These are phyloP conservation scores for Apoderus coryli DNA, from an alignment of 2,888 invertebrate species.

Conservation along the genomic window DNA sequence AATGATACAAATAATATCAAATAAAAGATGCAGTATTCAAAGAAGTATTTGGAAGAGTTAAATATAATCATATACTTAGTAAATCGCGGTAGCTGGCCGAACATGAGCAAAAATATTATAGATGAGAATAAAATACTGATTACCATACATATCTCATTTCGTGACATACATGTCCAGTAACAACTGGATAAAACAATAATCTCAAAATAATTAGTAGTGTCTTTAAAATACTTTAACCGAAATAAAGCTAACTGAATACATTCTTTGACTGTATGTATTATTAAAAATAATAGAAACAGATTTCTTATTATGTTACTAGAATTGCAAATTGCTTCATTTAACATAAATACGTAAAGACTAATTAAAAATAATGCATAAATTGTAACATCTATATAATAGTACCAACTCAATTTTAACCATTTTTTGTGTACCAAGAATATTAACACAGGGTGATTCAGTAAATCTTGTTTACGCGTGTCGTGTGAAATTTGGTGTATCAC, in stretches of 20 bases:
- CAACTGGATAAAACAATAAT: conserved; percentile 13
- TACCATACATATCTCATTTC: conserved; percentile 16
- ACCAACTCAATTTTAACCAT: conserved; percentile 16
- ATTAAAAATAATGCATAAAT: conserved; percentile 16
- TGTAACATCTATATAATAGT: conserved; percentile 16
- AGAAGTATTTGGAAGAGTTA: conserved; percentile 19
- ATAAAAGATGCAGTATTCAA: conserved; percentile 21
- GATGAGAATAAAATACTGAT: conserved; percentile 17
- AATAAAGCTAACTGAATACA: conserved; percentile 15
- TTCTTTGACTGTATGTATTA: conserved; percentile 17
- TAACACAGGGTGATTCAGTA: conserved; percentile 18
- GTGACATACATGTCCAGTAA: conserved; percentile 9
- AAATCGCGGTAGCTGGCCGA: conserved; percentile 19
- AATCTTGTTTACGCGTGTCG: conserved; percentile 14
- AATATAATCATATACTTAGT: conserved; percentile 22
- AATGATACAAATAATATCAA: conserved; percentile 21
- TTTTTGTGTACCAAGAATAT: conserved; percentile 17
- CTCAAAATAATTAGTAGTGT: conserved; percentile 18
- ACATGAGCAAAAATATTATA: conserved; percentile 16
- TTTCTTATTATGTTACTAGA: conserved; percentile 5
- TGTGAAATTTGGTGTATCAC: conserved; percentile 13
- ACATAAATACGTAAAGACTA: conserved; percentile 17
- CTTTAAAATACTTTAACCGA: conserved; percentile 15
- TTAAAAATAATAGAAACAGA: conserved; percentile 13
- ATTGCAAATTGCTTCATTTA: conserved; percentile 12